A percentile compares a stretch with the other conserved stretches of the same genome.
These are phyloP conservation scores for Hypsibius dujardini DNA, from an alignment of 1,140 invertebrate species.

Conservation along the genomic window DNA sequence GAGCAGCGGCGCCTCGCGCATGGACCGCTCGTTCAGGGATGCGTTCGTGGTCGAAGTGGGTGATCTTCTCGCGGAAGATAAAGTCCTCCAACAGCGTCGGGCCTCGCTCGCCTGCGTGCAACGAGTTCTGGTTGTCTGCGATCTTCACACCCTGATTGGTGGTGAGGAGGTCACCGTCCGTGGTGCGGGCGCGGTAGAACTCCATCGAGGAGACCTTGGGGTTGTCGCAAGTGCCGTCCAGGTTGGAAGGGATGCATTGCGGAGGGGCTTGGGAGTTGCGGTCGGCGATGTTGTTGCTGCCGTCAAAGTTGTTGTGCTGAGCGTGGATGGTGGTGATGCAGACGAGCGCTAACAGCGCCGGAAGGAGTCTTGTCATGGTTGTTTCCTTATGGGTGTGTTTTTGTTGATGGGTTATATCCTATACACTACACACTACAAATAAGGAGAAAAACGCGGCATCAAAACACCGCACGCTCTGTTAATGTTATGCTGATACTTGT, in stretches of 20 bases:
- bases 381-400: constrained; percentile 37
- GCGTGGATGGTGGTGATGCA: constrained; percentile 40
- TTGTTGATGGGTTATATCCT: too few species aligned
- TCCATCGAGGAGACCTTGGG: not conserved
- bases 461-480: too few species aligned
- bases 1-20: not conserved
- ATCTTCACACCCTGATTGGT: constrained; percentile 20
- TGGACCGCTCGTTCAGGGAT: constrained; percentile 4
- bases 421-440: too few species aligned
- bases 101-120: constrained; percentile 21
- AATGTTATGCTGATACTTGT: too few species aligned
- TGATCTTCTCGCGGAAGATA: constrained; percentile 20
- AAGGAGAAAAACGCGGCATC: too few species aligned
- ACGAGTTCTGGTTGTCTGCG: constrained; percentile 21
- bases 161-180: constrained; percentile 17
- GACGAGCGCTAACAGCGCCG: too few species aligned
- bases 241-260: not conserved
- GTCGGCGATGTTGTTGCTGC: constrained; percentile 15
- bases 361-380: constrained; percentile 54
- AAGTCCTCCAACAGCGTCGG: constrained; percentile 21
- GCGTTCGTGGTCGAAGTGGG: constrained; percentile 20
- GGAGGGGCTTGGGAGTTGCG: not conserved
- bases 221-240: not conserved
- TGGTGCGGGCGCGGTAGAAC: not conserved
- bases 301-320: constrained; percentile 33